phyloP scores from a whole-genome alignment of 1,140 invertebrate genomes.

The Drosophila neocordata region DNA sequence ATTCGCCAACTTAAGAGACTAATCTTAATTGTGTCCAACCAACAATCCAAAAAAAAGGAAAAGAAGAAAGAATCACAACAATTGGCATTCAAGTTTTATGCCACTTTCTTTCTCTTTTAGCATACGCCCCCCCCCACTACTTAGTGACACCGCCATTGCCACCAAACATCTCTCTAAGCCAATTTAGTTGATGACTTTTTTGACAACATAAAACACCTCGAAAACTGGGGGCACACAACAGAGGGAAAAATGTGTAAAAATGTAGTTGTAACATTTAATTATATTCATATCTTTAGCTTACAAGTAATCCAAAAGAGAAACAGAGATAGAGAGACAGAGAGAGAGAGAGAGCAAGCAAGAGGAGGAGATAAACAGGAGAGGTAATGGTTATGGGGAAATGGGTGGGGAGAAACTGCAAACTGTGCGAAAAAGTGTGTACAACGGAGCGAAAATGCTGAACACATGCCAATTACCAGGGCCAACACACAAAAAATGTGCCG shows the following conservation, averaged over 20 bases:
- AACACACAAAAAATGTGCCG: conserved; percentile 46
- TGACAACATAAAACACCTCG: conserved; percentile 52
- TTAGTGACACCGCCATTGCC: too few relatives aligned
- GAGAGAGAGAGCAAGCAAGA: conserved; percentile 23
- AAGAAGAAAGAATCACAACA: conserved; percentile 27
- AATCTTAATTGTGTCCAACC: conserved; percentile 74
- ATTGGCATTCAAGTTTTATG: conserved; percentile 68
- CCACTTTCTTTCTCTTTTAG: background rate
- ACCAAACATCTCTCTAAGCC: conserved; percentile 14
- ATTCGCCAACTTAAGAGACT: conserved; percentile 71
- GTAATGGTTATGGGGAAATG: conserved; percentile 20
- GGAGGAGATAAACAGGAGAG: conserved; percentile 37
- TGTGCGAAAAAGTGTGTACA: conserved; percentile 73
- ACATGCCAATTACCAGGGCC: conserved; percentile 74
- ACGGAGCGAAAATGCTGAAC: conserved; percentile 65
- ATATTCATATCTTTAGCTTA: conserved; percentile 78
- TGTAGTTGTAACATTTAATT: conserved; percentile 81
- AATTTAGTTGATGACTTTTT: conserved; percentile 77
- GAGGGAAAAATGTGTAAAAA: conserved; percentile 68
- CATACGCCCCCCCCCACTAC: background rate
- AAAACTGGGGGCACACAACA: conserved; percentile 49
- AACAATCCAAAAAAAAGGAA: conserved; percentile 34
- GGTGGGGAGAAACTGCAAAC: conserved; percentile 58
- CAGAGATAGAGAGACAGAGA: background rate
- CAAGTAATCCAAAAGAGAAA: conserved; percentile 56